Evolutionary conservation across 2,113 vertebrate species (phyloP).

Genomic region (Plectropomus leopardus): DNA sequence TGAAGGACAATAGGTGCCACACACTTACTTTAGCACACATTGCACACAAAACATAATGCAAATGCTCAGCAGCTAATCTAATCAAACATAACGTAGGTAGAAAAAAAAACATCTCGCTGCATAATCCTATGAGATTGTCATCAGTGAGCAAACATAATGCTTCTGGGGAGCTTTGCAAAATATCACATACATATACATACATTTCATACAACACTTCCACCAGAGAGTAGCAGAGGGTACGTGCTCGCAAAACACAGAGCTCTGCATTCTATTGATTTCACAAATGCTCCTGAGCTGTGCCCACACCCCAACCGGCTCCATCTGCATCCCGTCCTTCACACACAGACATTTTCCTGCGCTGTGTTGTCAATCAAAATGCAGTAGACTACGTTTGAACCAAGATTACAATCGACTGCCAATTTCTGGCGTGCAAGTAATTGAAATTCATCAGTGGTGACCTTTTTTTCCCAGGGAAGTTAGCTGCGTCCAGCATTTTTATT

Average conservation of each 20-base stretch:
- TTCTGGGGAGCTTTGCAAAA: constrained; percentile 21
- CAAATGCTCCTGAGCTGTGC: not conserved
- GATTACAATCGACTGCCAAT: constrained; percentile 48
- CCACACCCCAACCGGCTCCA: constrained; percentile 1
- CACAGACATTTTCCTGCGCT: not conserved
- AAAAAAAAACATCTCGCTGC: constrained; percentile 23
- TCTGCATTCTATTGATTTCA: constrained; percentile 31
- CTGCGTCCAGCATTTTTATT: constrained; percentile 22
- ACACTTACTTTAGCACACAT: not conserved
- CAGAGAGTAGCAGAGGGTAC: not conserved
- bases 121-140: constrained; percentile 61
- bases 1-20: constrained; percentile 31
- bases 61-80: constrained; percentile 51
- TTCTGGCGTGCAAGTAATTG: constrained; percentile 27
- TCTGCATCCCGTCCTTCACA: constrained; percentile 15
- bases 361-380: constrained; percentile 56
- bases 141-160: constrained; percentile 50
- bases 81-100: constrained; percentile 40
- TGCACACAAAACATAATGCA: constrained; percentile 25
- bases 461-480: constrained; percentile 26
- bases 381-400: constrained; percentile 32
- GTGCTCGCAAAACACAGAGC: not conserved
- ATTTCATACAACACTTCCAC: not conserved
- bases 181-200: not conserved
- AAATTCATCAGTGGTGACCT: constrained; percentile 56